These are phyloP conservation scores for Amblyornis subalaris DNA, from an alignment of 2,113 vertebrate species.

Conservation along the genomic window DNA sequence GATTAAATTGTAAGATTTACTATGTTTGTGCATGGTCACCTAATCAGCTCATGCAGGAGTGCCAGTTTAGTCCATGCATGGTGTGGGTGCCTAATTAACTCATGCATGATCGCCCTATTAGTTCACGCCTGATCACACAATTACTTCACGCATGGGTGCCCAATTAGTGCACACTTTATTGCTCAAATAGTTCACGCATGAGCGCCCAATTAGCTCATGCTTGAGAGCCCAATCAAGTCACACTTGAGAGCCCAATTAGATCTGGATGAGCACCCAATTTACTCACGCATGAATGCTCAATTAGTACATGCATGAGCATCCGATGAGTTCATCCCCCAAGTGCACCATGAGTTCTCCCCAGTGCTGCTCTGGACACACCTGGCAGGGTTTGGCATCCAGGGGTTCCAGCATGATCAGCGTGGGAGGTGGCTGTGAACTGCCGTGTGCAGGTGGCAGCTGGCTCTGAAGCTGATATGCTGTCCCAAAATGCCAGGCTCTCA, in stretches of 20 bases:
- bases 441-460: neutral
- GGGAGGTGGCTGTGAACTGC: neutral
- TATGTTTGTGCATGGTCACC: neutral
- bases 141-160: neutral
- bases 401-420: neutral
- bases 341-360: neutral
- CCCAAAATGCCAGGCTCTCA: neutral
- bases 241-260: neutral
- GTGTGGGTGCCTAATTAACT: neutral
- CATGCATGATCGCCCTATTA: neutral
- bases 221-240: constrained; percentile 2
- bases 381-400: neutral
- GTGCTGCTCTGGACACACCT: neutral
- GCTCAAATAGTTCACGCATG: neutral
- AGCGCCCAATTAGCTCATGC: neutral
- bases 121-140: neutral
- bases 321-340: neutral
- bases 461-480: neutral
- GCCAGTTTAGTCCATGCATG: neutral
- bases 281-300: neutral
- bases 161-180: neutral
- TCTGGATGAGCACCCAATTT: neutral
- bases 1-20: neutral
- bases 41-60: neutral
- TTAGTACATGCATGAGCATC: neutral